Conservation (phyloP, 1,140 invertebrate species). For the Drosophila santomea region DNA sequence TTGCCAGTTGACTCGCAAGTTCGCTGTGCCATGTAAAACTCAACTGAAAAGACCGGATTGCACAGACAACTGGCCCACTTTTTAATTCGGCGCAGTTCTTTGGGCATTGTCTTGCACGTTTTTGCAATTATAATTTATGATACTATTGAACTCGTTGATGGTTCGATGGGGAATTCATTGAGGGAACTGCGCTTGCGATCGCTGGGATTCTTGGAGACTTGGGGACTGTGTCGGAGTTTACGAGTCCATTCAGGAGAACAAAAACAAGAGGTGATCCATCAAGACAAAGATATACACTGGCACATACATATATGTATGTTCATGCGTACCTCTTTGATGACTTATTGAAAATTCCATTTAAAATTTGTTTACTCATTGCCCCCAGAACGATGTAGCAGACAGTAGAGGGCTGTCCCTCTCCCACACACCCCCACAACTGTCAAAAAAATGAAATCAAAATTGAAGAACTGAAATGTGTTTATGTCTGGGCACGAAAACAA, state of each 20-base stretch:
- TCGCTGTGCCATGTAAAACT: constrained; percentile 61
- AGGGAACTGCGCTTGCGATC: constrained; percentile 58
- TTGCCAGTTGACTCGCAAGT: constrained; percentile 27
- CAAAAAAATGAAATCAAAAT: constrained; percentile 69
- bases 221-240: constrained; percentile 15
- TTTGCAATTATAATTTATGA: constrained; percentile 81
- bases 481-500: constrained; percentile 57
- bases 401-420: constrained; percentile 6
- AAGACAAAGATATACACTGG: constrained; percentile 12
- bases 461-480: constrained; percentile 71
- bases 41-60: constrained; percentile 35
- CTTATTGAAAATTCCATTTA: constrained; percentile 84
- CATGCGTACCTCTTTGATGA: constrained; percentile 65
- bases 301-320: constrained; percentile 3
- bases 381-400: constrained; percentile 58
- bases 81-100: constrained; percentile 19
- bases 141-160: constrained; percentile 75
- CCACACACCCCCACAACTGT: constrained; percentile 49
- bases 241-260: constrained; percentile 35
- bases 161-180: constrained; percentile 44
- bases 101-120: constrained; percentile 47
- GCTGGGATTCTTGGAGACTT: neutral
- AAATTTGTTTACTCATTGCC: constrained; percentile 83
- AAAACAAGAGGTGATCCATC: constrained; percentile 52
- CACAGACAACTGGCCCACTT: constrained; percentile 69